phyloP scores from a whole-genome alignment of 2,888 invertebrate genomes.

The Ecliptopera silaceata region DNA sequence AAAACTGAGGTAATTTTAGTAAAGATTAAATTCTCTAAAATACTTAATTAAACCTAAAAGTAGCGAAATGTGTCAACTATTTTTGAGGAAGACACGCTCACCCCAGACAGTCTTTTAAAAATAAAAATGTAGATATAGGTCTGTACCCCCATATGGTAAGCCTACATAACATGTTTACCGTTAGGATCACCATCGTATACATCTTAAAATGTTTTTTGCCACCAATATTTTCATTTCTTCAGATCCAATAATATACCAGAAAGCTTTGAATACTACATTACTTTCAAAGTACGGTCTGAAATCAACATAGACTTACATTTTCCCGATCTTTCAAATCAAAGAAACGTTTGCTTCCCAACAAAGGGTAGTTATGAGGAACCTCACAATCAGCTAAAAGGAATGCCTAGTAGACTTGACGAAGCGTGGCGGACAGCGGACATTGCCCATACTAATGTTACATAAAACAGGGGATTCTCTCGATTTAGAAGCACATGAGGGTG shows the following conservation, averaged over 20 bases:
- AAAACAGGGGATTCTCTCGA: neutral
- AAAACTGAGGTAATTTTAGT: neutral
- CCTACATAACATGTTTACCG: too few relatives aligned
- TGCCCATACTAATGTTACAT: constrained; percentile 18
- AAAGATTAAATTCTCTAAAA: neutral
- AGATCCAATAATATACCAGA: neutral
- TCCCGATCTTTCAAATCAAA: constrained; percentile 28
- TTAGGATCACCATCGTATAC: too few relatives aligned
- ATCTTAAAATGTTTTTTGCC: too few relatives aligned
- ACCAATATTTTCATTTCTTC: neutral
- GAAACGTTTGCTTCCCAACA: constrained; percentile 19
- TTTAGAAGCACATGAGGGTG: neutral
- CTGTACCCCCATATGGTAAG: too few relatives aligned
- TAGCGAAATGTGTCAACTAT: too few relatives aligned
- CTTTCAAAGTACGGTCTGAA: neutral
- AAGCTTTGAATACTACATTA: neutral
- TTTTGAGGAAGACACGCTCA: too few relatives aligned
- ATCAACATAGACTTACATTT: constrained; percentile 1
- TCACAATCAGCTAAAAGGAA: constrained; percentile 40
- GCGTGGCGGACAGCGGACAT: constrained; percentile 28
- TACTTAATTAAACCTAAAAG: too few relatives aligned
- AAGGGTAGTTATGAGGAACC: constrained; percentile 30
- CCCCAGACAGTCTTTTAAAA: too few relatives aligned
- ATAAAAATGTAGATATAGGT: too few relatives aligned
- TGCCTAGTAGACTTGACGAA: constrained; percentile 32